phyloP scores from a whole-genome alignment of 2,888 invertebrate genomes.

The Helobdella robusta region DNA sequence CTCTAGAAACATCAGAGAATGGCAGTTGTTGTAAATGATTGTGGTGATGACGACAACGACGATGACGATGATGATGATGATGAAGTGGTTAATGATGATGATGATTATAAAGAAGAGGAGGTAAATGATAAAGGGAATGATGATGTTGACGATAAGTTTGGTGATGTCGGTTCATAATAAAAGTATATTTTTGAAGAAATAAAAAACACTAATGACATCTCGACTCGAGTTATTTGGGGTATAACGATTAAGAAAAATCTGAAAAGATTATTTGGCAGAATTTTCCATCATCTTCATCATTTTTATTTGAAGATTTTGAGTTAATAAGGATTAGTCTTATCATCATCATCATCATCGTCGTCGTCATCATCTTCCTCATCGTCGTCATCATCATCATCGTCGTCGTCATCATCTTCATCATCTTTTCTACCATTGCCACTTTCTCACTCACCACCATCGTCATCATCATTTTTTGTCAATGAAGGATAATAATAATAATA shows the following conservation, averaged over 20 bases:
- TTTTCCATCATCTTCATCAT: too few relatives aligned
- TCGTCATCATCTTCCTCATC: too few relatives aligned
- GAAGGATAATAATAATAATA: too few relatives aligned
- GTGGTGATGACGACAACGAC: slow-evolving; percentile 34
- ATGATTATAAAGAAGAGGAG: slow-evolving; percentile 32
- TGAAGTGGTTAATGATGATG: slow-evolving; percentile 43
- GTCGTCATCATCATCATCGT: too few relatives aligned
- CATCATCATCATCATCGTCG: too few relatives aligned
- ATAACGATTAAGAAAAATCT: slow-evolving; percentile 53
- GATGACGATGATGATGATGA: slow-evolving; percentile 37
- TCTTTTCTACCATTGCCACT: too few relatives aligned
- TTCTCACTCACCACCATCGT: too few relatives aligned
- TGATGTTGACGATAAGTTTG: slow-evolving; percentile 25
- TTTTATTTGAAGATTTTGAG: too few relatives aligned
- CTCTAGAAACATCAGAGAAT: background rate
- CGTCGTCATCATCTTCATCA: too few relatives aligned
- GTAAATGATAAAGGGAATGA: slow-evolving; percentile 21
- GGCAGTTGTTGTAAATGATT: background rate
- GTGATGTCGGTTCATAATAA: slow-evolving; percentile 43
- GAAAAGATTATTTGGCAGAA: too few relatives aligned
- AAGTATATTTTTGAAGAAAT: slow-evolving; percentile 43
- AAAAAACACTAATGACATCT: slow-evolving; percentile 37
- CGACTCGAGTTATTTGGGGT: slow-evolving; percentile 36
- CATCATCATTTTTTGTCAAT: too few relatives aligned
- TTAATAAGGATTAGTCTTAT: too few relatives aligned